phyloP scores from a whole-genome alignment of 1,140 invertebrate species.

The Maniola jurtina region DNA sequence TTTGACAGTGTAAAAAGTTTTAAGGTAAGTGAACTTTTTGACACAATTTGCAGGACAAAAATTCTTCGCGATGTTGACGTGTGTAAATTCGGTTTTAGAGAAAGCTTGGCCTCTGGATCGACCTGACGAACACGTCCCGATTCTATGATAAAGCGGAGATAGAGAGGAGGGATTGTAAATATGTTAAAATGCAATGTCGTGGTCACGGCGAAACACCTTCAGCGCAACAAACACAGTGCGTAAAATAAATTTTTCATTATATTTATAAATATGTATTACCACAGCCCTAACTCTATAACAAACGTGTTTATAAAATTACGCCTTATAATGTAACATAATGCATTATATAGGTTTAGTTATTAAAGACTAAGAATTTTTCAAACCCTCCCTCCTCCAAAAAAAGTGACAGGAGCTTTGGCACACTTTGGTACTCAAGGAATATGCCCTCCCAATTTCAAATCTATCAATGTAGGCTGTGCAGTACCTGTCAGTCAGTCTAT shows the following conservation, averaged over 20 bases:
- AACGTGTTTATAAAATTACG: not conserved
- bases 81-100: conserved; percentile 76
- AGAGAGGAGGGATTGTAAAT: conserved; percentile 86
- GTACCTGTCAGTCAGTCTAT: too few relatives aligned
- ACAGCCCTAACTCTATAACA: too few relatives aligned
- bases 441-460: too few relatives aligned
- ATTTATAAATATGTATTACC: not conserved
- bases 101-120: conserved; percentile 96
- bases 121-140: conserved; percentile 95
- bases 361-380: too few relatives aligned
- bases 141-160: conserved; percentile 93
- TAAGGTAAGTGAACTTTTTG: conserved; percentile 79
- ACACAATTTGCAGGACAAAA: conserved; percentile 7
- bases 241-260: not conserved
- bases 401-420: too few relatives aligned
- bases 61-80: conserved; percentile 15
- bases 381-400: too few relatives aligned
- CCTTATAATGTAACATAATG: too few relatives aligned
- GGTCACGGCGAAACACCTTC: conserved; percentile 91
- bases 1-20: conserved; percentile 85
- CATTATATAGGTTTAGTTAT: too few relatives aligned
- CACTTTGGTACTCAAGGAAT: too few relatives aligned
- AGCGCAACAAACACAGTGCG: conserved; percentile 84
- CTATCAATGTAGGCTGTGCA: too few relatives aligned
- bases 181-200: conserved; percentile 92